Evolutionary conservation across 2,888 invertebrate species (phyloP).

Genomic region (Stegana nigrithorax): DNA sequence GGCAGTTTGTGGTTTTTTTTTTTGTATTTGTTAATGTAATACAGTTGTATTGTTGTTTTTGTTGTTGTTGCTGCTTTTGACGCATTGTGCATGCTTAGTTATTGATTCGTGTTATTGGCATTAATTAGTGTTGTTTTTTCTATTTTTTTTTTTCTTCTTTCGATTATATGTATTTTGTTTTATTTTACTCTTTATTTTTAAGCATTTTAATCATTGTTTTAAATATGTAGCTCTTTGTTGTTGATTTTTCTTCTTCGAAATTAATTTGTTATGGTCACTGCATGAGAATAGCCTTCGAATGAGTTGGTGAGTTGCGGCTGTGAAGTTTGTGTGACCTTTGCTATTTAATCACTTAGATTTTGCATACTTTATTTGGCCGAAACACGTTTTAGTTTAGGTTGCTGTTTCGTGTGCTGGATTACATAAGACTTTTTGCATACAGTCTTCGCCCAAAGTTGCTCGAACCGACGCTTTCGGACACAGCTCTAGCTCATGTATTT

Average conservation of each 20-base stretch:
- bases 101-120: constrained; percentile 5
- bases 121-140: constrained; percentile 51
- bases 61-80: neutral
- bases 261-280: constrained; percentile 34
- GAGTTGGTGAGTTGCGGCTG: constrained; percentile 30
- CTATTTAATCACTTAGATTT: constrained; percentile 47
- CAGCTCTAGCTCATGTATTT: constrained; percentile 5
- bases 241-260: constrained; percentile 27
- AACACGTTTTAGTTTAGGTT: constrained; percentile 26
- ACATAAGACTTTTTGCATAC: constrained; percentile 45
- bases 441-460: too few relatives aligned
- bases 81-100: neutral
- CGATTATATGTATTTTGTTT: neutral
- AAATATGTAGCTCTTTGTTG: constrained; percentile 31
- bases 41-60: constrained; percentile 25
- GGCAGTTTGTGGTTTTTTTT: neutral
- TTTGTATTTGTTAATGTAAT: constrained; percentile 22
- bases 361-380: constrained; percentile 40
- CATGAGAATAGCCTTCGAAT: constrained; percentile 56
- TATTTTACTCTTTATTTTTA: too few relatives aligned
- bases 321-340: constrained; percentile 50
- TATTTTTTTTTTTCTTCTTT: neutral
- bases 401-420: constrained; percentile 39
- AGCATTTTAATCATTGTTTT: neutral
- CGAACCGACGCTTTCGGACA: too few relatives aligned